Evolutionary conservation across 2,113 vertebrate species (phyloP).

Genomic region (Calonectris borealis): DNA sequence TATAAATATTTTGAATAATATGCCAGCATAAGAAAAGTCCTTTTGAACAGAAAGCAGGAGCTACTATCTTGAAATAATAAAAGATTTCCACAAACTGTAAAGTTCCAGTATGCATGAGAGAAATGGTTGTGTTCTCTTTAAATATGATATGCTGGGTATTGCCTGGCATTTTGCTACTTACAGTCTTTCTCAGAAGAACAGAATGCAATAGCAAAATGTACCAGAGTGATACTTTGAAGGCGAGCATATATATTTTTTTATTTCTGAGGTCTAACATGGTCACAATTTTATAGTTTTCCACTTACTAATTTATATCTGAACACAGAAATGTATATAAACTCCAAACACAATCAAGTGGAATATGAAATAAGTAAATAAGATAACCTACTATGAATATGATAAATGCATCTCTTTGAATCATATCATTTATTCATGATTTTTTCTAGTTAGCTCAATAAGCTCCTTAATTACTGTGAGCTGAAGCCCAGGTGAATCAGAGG

Average conservation of each 20-base stretch:
- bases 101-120: not conserved
- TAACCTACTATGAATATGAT: not conserved
- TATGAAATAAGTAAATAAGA: not conserved
- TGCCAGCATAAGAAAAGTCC: not conserved
- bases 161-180: not conserved
- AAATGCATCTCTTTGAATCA: not conserved
- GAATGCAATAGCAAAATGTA: not conserved
- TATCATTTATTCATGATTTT: not conserved
- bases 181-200: not conserved
- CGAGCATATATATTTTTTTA: not conserved
- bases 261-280: not conserved
- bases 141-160: not conserved
- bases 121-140: not conserved
- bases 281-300: not conserved
- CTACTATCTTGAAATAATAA: not conserved
- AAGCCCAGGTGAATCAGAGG: constrained; percentile 2
- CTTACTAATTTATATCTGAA: not conserved
- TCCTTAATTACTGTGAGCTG: not conserved
- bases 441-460: not conserved
- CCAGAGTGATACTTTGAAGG: not conserved
- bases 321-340: not conserved
- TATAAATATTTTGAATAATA: not conserved
- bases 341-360: not conserved
- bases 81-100: not conserved
- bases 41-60: not conserved